These are phyloP conservation scores for Aphodius sticticus DNA, from an alignment of 2,888 invertebrate species.

Conservation along the genomic window DNA sequence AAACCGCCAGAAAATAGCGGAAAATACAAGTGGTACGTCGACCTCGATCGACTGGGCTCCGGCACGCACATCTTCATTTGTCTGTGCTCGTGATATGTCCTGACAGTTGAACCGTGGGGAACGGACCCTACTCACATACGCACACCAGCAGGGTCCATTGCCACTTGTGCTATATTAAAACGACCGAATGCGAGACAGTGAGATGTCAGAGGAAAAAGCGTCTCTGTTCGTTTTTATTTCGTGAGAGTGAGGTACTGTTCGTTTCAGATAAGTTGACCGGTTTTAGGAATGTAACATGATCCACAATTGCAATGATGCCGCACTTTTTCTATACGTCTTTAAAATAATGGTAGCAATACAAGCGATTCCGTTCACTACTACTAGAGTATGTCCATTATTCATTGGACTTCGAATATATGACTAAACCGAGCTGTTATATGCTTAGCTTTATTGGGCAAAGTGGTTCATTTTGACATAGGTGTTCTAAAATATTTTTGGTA, in stretches of 20 bases:
- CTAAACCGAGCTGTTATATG: too few relatives aligned
- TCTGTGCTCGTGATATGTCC: slow-evolving; percentile 45
- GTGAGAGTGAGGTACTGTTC: background rate
- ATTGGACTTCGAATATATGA: too few relatives aligned
- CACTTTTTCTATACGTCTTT: too few relatives aligned
- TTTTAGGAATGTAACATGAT: too few relatives aligned
- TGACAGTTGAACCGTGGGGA: slow-evolving; percentile 36
- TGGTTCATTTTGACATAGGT: too few relatives aligned
- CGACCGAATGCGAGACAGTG: background rate
- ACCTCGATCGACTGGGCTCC: slow-evolving; percentile 36
- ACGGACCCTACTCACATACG: slow-evolving; percentile 20
- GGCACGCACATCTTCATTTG: slow-evolving; percentile 51
- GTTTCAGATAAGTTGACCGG: too few relatives aligned
- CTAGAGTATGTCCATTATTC: too few relatives aligned
- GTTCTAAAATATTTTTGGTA: too few relatives aligned
- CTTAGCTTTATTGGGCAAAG: too few relatives aligned
- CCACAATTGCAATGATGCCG: too few relatives aligned
- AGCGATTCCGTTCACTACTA: too few relatives aligned
- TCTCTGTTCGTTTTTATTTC: background rate
- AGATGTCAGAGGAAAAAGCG: background rate
- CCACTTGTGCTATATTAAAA: background rate
- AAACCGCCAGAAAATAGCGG: background rate
- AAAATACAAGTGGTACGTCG: slow-evolving; percentile 12
- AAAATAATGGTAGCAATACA: too few relatives aligned
- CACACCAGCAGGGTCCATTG: background rate